Percentiles rank a stretch among this genome's conserved stretches.
These are phyloP conservation scores for Monopterus albus DNA, from an alignment of 2,113 vertebrate species.

Conservation along the genomic window DNA sequence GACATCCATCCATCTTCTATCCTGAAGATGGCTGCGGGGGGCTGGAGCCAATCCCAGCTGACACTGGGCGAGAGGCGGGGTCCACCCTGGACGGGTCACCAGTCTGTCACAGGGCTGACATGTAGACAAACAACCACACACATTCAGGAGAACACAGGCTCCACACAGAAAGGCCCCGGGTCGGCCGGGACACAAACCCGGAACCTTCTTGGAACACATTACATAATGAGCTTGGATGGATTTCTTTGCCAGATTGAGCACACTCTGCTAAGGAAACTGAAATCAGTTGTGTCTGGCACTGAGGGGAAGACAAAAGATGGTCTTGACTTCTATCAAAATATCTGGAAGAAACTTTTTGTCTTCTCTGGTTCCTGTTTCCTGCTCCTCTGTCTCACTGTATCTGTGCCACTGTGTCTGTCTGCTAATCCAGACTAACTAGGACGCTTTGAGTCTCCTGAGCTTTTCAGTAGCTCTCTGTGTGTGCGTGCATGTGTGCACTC, in stretches of 20 bases:
- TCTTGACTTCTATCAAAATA: background rate
- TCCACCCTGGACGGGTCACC: no score
- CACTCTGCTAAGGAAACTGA: background rate
- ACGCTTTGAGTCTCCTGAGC: conserved; percentile 57
- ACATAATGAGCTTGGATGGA: background rate
- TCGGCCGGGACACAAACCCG: no score
- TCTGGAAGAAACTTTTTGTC: background rate
- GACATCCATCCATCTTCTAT: no score
- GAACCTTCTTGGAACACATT: no score
- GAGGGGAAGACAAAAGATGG: background rate
- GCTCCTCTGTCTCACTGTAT: conserved; percentile 10
- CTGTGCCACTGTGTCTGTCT: conserved; percentile 57
- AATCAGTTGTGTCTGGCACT: background rate
- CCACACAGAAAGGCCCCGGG: no score
- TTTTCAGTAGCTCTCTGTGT: conserved; percentile 27
- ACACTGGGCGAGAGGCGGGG: no score
- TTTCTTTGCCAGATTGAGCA: background rate
- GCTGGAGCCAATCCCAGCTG: no score
- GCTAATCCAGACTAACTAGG: conserved; percentile 57
- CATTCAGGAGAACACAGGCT: no score
- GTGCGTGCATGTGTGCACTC: background rate
- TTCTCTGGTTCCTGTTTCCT: background rate
- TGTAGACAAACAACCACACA: no score
- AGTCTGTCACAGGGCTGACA: no score
- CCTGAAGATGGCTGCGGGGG: no score